These are phyloP conservation scores for Myrmophylax atrothorax DNA, from an alignment of 2,113 vertebrate species.

Conservation along the genomic window DNA sequence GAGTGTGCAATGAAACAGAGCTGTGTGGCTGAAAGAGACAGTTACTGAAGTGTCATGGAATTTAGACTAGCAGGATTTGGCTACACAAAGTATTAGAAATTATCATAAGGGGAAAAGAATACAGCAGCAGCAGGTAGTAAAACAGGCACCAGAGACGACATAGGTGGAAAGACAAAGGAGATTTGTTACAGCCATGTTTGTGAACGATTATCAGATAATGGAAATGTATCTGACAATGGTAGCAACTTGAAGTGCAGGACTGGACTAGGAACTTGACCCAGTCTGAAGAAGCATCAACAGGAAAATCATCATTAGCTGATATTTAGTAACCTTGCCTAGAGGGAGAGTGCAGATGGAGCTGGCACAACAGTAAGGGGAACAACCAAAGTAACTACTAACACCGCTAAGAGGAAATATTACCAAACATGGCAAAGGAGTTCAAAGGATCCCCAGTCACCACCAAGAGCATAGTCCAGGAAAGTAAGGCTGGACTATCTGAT, in stretches of 20 bases:
- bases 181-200: neutral
- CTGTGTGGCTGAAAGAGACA: neutral
- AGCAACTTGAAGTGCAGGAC: neutral
- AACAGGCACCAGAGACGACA: neutral
- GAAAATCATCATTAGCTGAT: neutral
- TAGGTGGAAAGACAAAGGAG: neutral
- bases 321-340: neutral
- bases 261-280: neutral
- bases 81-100: neutral
- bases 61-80: neutral
- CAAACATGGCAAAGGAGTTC: neutral
- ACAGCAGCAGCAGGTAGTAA: neutral
- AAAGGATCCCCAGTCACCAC: neutral
- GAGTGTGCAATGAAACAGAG: neutral
- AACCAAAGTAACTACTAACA: neutral
- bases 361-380: neutral
- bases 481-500: neutral
- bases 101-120: neutral
- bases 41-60: neutral
- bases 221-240: neutral
- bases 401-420: neutral
- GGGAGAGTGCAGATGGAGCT: neutral
- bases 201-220: neutral
- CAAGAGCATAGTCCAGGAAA: neutral
- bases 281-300: neutral